Conservation (phyloP, 2,113 vertebrate species). For the Onychostruthus taczanowskii region DNA sequence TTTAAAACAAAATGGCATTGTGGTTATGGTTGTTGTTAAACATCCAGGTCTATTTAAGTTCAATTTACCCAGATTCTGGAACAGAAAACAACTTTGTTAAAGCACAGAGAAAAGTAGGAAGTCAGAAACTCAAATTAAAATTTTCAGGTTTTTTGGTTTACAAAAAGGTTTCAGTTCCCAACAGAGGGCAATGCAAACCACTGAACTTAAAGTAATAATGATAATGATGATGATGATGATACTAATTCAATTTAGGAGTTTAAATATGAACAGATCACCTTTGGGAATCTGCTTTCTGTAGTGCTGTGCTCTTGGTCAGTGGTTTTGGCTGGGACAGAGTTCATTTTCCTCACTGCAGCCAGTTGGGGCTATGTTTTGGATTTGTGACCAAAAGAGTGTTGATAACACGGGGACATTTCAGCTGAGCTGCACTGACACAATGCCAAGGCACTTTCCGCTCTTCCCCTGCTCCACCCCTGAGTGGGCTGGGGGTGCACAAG, state of each 20-base stretch:
- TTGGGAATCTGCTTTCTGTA: neutral
- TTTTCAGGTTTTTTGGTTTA: neutral
- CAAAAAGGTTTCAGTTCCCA: neutral
- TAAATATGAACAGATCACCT: neutral
- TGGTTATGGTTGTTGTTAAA: neutral
- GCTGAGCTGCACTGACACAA: neutral
- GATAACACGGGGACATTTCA: accelerated
- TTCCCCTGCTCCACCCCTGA: accelerated
- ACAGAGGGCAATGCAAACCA: neutral
- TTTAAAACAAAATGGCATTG: neutral
- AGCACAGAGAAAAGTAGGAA: neutral
- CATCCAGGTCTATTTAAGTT: neutral
- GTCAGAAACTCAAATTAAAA: neutral
- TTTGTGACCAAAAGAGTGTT: accelerated
- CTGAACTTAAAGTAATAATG: neutral
- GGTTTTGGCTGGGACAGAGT: neutral
- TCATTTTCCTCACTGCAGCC: neutral
- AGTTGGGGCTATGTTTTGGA: accelerated
- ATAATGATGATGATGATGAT: neutral
- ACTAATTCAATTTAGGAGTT: neutral
- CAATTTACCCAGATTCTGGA: neutral
- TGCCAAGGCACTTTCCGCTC: accelerated
- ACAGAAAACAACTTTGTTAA: neutral
- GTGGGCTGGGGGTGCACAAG: no score
- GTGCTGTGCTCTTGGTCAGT: neutral